phyloP scores from a whole-genome alignment of 2,113 vertebrate genomes.

The Platysteira castanea region DNA sequence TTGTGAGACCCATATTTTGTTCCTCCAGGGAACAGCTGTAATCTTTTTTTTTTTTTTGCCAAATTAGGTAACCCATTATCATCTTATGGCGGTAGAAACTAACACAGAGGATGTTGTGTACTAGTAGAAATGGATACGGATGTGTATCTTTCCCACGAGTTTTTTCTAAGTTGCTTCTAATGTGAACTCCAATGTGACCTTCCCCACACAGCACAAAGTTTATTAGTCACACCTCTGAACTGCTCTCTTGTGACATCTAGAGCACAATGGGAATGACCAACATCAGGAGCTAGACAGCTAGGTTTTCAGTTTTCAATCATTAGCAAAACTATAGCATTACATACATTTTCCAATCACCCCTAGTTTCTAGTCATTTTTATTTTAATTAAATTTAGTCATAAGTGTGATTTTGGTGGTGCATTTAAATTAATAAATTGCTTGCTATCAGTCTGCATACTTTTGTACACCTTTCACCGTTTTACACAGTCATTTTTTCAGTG shows the following conservation, averaged over 20 bases:
- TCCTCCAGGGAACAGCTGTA: not conserved
- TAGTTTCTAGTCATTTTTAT: not conserved
- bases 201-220: not conserved
- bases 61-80: not conserved
- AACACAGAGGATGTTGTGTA: not conserved
- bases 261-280: not conserved
- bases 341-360: not conserved
- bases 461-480: not conserved
- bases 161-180: not conserved
- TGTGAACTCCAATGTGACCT: not conserved
- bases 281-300: not conserved
- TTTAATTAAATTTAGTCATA: not conserved
- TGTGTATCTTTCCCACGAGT: fast-evolving
- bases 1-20: not conserved
- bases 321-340: not conserved
- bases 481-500: not conserved
- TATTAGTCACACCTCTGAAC: not conserved
- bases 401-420: not conserved
- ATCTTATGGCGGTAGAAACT: not conserved
- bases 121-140: not conserved
- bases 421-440: not conserved
- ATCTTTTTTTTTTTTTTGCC: not conserved
- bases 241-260: not conserved
- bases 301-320: not conserved
- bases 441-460: not conserved